Evolutionary conservation across 2,888 invertebrate genomes (phyloP), one percentile per base, ranked within the genome.

Genomic region (Ochropacha duplaris): DNA sequence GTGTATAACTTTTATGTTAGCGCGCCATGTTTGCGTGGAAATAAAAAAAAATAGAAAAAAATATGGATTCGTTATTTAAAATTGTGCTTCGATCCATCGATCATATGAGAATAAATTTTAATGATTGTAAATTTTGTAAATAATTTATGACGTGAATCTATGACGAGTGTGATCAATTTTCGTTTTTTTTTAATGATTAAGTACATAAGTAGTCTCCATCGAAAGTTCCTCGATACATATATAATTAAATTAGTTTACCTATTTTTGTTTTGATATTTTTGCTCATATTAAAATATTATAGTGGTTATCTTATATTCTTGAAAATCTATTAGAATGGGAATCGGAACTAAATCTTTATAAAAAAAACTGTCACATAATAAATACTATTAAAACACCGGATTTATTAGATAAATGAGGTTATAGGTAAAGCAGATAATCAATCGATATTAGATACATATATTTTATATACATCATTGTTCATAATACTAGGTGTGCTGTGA

Each of bases 61-160:
- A 6, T 44, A 44, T 44, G 44, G 44, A 44, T 44, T 44, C 19
- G 16, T 44, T 19, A 19, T 44, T 44, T 44, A 44, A 44, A 44
- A n/a, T 44, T 44, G 19, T 44, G 19, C 62, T 66, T 66, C 57
- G 60, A 64, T 58, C 44, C 57, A 62, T 65, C 62, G 26, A 59
- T 61, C 58, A 64, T 57, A 52, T 62, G 57, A 61, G 62, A 60
- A 64, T 65, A 28, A 44, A 19, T 8, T 62, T 54, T 60, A 58
- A 58, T 65, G 62, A 65, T 75, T 83, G 81, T 84, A 84, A 67
- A 84, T 82, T 79, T 78, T 84, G 84, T 84, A 84, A 76, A 84
- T 84, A 84, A 52, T 52, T 66, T 71, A 76, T 78, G 68, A 78
- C 78, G 72, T 78, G 73, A 78, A 74, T 74, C 72, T 76, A 74